A percentile compares a stretch with the other conserved stretches of the same genome.
Evolutionary conservation across 2,113 vertebrate genomes (phyloP).

Genomic region (Pachycephala philippinensis): DNA sequence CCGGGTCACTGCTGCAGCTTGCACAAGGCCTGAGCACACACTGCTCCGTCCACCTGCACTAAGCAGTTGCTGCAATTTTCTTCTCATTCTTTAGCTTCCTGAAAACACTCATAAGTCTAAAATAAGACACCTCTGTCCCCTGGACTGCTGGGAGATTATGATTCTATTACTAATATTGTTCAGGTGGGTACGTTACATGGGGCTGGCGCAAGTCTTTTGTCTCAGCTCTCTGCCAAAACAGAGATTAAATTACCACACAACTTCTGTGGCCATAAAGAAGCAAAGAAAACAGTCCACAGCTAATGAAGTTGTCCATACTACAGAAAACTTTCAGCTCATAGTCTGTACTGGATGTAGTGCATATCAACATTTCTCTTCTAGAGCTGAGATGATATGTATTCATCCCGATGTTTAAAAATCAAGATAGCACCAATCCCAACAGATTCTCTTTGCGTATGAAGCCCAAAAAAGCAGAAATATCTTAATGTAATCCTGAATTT

Average conservation of each 20-base stretch:
- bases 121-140: neutral
- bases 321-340: neutral
- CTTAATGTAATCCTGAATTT: neutral
- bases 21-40: neutral
- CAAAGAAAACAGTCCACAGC: neutral
- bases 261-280: neutral
- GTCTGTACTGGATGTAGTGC: neutral
- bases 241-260: neutral
- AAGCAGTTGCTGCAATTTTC: neutral
- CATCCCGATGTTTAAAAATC: neutral
- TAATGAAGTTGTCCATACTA: neutral
- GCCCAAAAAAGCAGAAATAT: neutral
- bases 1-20: neutral
- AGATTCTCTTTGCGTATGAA: neutral
- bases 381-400: neutral
- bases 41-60: neutral
- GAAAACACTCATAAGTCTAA: neutral
- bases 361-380: neutral
- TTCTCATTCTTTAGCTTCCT: neutral
- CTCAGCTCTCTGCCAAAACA: neutral
- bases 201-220: neutral
- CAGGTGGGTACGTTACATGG: neutral
- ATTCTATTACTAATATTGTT: neutral
- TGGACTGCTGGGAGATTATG: neutral
- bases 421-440: neutral